These are phyloP conservation scores for Acanthochromis polyacanthus DNA, from an alignment of 2,113 vertebrate genomes.

Conservation along the genomic window DNA sequence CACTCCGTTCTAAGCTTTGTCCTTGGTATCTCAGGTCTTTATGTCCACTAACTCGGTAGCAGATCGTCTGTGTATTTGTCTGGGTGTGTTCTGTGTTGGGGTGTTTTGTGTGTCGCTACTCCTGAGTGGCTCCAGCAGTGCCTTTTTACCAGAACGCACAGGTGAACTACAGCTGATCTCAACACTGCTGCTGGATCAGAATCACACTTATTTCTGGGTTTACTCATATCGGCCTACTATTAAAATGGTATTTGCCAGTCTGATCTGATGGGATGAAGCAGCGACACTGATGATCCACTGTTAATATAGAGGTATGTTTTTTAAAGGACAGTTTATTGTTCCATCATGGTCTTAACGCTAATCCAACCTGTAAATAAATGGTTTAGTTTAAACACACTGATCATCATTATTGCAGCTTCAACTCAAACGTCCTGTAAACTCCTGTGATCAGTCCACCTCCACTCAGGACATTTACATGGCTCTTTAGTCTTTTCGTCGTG, in stretches of 20 bases:
- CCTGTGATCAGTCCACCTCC: not conserved
- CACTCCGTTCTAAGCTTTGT: constrained; percentile 37
- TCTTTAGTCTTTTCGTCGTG: constrained; percentile 29
- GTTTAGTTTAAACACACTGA: no score
- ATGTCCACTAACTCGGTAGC: constrained; percentile 57
- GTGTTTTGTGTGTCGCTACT: constrained; percentile 30
- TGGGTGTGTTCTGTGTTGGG: constrained; percentile 13
- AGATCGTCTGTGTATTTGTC: not conserved
- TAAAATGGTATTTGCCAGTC: not conserved
- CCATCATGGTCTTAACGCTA: no score
- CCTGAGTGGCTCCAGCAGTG: constrained; percentile 42
- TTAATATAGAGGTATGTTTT: not conserved
- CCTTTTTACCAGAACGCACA: no score
- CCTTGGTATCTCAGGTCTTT: not conserved
- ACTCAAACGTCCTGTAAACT: not conserved
- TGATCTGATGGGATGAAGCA: not conserved
- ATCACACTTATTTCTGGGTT: not conserved
- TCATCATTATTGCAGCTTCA: no score
- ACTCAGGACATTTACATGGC: constrained; percentile 41
- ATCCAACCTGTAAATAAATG: no score
- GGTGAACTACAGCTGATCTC: not conserved
- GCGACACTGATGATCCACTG: not conserved
- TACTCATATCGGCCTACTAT: constrained; percentile 8
- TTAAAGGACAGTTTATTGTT: not conserved
- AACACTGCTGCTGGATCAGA: constrained; percentile 24